These are phyloP conservation scores for Subanguina moxae DNA, from an alignment of 1,140 invertebrate species.

Conservation along the genomic window DNA sequence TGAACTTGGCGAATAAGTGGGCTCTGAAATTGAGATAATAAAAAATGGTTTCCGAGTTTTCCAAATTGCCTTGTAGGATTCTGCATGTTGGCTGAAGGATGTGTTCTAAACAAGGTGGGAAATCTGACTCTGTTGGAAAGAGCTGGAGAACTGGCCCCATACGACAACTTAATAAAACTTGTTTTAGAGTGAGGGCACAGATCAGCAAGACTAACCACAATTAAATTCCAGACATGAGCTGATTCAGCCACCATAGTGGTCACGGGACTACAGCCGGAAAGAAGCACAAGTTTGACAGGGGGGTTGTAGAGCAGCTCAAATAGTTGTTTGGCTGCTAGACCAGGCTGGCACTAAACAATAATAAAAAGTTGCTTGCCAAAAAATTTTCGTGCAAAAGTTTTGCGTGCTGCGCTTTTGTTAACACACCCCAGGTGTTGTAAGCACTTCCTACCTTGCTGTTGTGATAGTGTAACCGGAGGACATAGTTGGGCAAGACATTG, in stretches of 20 bases:
- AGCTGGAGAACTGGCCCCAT: constrained; percentile 93
- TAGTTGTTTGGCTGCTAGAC: constrained; percentile 91
- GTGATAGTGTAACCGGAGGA: constrained; percentile 83
- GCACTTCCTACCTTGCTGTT: constrained; percentile 81
- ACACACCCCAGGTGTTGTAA: neutral
- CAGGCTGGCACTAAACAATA: constrained; percentile 83
- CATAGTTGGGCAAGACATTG: constrained; percentile 85
- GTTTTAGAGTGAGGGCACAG: neutral
- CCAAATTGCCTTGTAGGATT: constrained; percentile 78
- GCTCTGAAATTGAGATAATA: constrained; percentile 65
- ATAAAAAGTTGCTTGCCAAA: no score
- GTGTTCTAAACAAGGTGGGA: constrained; percentile 94
- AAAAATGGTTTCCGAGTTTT: no score
- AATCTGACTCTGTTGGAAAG: constrained; percentile 93
- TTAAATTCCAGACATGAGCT: constrained; percentile 98
- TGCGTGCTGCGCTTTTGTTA: neutral
- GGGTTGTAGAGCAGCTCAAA: constrained; percentile 95
- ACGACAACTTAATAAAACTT: constrained; percentile 74
- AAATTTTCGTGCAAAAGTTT: no score
- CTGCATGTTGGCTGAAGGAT: constrained; percentile 97
- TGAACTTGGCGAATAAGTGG: constrained; percentile 90
- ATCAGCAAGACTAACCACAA: constrained; percentile 73
- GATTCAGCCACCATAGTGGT: constrained; percentile 97
- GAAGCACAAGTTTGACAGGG: constrained; percentile 87
- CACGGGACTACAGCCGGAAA: constrained; percentile 92